These are phyloP conservation scores for Montipora cactus DNA, from an alignment of 64 coral and sea anemone genomes.

Conservation along the genomic window DNA sequence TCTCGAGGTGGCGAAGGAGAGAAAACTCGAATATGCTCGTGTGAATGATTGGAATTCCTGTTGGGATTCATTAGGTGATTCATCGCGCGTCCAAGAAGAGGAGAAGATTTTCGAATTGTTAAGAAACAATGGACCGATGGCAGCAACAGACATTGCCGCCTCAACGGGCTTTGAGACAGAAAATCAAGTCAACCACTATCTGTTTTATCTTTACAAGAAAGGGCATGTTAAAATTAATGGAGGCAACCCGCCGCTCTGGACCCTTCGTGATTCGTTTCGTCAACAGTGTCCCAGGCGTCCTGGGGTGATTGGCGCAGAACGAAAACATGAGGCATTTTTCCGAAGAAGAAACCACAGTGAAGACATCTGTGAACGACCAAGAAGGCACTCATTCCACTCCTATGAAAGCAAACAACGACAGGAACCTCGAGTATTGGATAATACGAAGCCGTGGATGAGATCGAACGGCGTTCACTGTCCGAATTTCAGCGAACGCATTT, in stretches of 20 bases:
- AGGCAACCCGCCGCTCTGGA: not conserved
- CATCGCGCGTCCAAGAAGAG: not conserved
- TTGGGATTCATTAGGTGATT: not conserved
- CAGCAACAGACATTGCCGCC: slow-evolving; percentile 3
- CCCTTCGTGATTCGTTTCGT: not conserved
- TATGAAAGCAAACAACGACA: not conserved
- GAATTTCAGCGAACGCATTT: not conserved
- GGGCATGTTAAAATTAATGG: not conserved
- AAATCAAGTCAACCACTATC: not conserved
- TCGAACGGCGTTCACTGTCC: not conserved
- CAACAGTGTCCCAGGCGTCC: not conserved
- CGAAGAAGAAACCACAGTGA: not conserved
- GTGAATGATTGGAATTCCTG: not conserved
- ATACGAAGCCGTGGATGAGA: not conserved
- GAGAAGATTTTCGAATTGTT: not conserved
- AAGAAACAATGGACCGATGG: slow-evolving; percentile 17
- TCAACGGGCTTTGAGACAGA: not conserved
- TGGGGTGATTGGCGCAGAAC: slow-evolving; percentile 61
- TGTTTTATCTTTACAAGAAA: slow-evolving; percentile 12
- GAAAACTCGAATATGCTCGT: not conserved
- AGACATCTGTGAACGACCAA: not conserved
- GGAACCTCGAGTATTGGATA: not conserved
- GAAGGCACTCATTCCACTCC: not conserved
- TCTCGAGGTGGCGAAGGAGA: not conserved
- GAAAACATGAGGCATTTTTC: not conserved